Percentiles rank a stretch among this genome's conserved stretches.
These are phyloP conservation scores for Punctoribates punctum DNA, from an alignment of 2,888 invertebrate genomes.

Conservation along the genomic window DNA sequence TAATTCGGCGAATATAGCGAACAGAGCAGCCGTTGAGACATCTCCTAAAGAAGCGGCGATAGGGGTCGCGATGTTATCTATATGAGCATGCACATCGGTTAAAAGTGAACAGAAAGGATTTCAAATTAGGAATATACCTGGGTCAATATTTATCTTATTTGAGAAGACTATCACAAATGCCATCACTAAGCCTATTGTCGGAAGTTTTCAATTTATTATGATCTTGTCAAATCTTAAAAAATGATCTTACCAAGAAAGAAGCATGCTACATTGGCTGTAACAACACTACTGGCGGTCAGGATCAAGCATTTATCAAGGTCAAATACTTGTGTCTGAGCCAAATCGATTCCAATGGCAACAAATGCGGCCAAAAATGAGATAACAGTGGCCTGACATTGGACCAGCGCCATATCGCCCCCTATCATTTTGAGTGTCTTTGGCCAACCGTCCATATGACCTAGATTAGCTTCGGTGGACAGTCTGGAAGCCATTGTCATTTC, in stretches of 20 bases:
- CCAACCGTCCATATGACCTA: constrained; percentile 57
- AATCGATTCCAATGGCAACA: constrained; percentile 56
- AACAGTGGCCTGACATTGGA: constrained; percentile 54
- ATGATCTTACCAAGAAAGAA: too few relatives aligned
- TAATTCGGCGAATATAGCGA: constrained; percentile 74
- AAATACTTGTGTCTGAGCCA: constrained; percentile 25
- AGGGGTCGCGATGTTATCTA: constrained; percentile 93
- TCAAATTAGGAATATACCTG: too few relatives aligned
- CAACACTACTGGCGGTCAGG: constrained; percentile 77
- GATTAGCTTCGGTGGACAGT: constrained; percentile 59
- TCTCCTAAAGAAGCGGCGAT: constrained; percentile 88
- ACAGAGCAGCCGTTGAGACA: constrained; percentile 74
- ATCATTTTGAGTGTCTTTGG: constrained; percentile 54
- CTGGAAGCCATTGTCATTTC: constrained; percentile 61
- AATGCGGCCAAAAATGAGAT: constrained; percentile 57
- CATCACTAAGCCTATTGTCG: too few relatives aligned
- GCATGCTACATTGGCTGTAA: too few relatives aligned
- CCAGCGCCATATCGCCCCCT: constrained; percentile 57
- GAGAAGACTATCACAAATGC: too few relatives aligned
- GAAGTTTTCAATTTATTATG: too few relatives aligned
- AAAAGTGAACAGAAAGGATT: too few relatives aligned
- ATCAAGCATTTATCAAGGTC: constrained; percentile 69
- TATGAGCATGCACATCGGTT: constrained; percentile 74
- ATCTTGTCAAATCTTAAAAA: too few relatives aligned
- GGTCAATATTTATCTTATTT: too few relatives aligned